phyloP scores from a whole-genome alignment of 1,140 invertebrate genomes.

The Drosophila ironensis region DNA sequence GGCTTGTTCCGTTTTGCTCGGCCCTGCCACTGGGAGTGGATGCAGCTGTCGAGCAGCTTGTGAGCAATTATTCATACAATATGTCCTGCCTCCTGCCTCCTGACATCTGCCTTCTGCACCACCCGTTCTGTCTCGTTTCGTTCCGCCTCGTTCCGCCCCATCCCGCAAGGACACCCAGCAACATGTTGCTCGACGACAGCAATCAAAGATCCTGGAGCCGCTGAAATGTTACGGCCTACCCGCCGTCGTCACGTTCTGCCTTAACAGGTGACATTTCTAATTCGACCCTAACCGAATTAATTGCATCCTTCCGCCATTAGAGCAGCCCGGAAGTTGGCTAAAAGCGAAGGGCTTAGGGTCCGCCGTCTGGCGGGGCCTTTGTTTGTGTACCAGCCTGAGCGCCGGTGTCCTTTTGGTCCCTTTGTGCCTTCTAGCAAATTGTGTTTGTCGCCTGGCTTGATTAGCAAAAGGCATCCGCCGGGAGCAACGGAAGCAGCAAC shows the following conservation, averaged over 20 bases:
- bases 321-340: constrained; percentile 27
- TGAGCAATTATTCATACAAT: constrained; percentile 47
- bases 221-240: background rate
- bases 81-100: constrained; percentile 28
- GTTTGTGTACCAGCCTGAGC: background rate
- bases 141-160: too few species aligned
- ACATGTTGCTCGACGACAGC: constrained; percentile 6
- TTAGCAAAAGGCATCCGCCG: constrained; percentile 37
- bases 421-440: constrained; percentile 65
- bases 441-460: constrained; percentile 49
- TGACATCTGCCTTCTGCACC: too few species aligned
- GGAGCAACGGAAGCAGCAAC: constrained; percentile 40
- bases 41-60: constrained; percentile 29
- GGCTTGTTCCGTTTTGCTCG: constrained; percentile 12
- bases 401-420: constrained; percentile 15
- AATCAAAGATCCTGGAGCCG: background rate
- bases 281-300: constrained; percentile 53
- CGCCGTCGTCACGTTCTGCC: constrained; percentile 7
- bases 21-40: constrained; percentile 3
- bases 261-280: constrained; percentile 36
- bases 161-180: background rate
- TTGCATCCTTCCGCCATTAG: constrained; percentile 48
- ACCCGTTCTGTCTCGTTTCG: too few species aligned
- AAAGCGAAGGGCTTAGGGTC: constrained; percentile 6
- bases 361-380: background rate